Evolutionary conservation across 1,140 invertebrate genomes (phyloP).

Genomic region (Elysia chlorotica): DNA sequence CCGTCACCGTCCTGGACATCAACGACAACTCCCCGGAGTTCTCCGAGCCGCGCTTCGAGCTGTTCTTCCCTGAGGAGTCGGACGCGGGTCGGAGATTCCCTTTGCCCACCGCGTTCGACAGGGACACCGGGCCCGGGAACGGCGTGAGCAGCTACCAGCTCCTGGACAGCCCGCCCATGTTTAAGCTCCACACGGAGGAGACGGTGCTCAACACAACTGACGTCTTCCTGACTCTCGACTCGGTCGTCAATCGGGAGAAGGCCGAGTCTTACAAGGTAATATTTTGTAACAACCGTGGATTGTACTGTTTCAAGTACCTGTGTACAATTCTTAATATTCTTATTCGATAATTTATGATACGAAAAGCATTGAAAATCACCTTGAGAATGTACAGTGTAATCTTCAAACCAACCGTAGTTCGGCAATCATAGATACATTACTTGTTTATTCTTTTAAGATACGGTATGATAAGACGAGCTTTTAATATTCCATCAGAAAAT

Average conservation of each 20-base stretch:
- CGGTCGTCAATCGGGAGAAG: conserved; percentile 35
- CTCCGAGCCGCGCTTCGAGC: conserved; percentile 72
- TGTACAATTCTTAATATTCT: no score
- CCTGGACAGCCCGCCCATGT: conserved; percentile 27
- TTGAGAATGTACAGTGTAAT: no score
- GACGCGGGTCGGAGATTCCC: conserved; percentile 18
- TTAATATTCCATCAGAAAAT: no score
- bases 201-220: conserved; percentile 34
- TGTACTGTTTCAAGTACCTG: not conserved
- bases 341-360: no score
- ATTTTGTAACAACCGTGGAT: not conserved
- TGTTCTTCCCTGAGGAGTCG: conserved; percentile 33
- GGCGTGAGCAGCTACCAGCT: conserved; percentile 34
- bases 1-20: conserved; percentile 83
- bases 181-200: conserved; percentile 31
- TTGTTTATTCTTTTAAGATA: no score
- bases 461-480: no score
- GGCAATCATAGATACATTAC: no score
- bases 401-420: no score
- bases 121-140: conserved; percentile 29
- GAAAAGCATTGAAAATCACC: no score
- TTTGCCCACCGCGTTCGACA: conserved; percentile 32
- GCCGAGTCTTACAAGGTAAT: conserved; percentile 32
- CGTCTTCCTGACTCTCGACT: conserved; percentile 32
- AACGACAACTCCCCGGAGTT: conserved; percentile 93